Evolutionary conservation across 2,888 invertebrate species (phyloP).

Genomic region (Machimus rusticus): DNA sequence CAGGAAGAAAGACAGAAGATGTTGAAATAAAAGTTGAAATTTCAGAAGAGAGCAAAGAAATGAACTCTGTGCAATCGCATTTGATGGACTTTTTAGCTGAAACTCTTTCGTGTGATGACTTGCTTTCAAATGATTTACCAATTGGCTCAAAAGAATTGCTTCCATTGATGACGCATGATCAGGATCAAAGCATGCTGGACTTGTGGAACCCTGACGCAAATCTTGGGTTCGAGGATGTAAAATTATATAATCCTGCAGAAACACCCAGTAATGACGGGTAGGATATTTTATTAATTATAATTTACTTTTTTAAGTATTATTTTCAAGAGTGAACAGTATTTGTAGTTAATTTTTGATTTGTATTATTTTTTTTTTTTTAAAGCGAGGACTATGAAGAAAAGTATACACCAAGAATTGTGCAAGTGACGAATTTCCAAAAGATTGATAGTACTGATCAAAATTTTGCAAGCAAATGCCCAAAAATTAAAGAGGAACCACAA

Average conservation of each 20-base stretch:
- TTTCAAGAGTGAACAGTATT: not conserved
- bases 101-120: slow-evolving; percentile 56
- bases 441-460: slow-evolving; percentile 47
- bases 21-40: slow-evolving; percentile 42
- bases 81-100: slow-evolving; percentile 61
- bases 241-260: not conserved
- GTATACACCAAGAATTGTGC: slow-evolving; percentile 59
- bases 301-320: not conserved
- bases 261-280: not conserved
- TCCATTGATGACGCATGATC: slow-evolving; percentile 49
- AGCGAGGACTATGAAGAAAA: slow-evolving; percentile 45
- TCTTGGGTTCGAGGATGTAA: slow-evolving; percentile 18
- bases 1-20: slow-evolving; percentile 55
- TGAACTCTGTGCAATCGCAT: slow-evolving; percentile 59
- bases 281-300: not conserved
- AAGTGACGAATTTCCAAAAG: slow-evolving; percentile 60
- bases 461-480: not conserved
- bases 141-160: slow-evolving; percentile 56
- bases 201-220: slow-evolving; percentile 33
- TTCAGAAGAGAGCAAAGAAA: slow-evolving; percentile 42
- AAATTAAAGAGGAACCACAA: slow-evolving; percentile 47
- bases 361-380: not conserved
- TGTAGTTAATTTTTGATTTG: not conserved
- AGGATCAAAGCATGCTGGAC: not conserved
- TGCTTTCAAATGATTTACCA: slow-evolving; percentile 52